A percentile compares a stretch with the other conserved stretches of the same genome.
These are phyloP conservation scores for Nasonia longicornis DNA, from an alignment of 1,140 invertebrate species.

Conservation along the genomic window DNA sequence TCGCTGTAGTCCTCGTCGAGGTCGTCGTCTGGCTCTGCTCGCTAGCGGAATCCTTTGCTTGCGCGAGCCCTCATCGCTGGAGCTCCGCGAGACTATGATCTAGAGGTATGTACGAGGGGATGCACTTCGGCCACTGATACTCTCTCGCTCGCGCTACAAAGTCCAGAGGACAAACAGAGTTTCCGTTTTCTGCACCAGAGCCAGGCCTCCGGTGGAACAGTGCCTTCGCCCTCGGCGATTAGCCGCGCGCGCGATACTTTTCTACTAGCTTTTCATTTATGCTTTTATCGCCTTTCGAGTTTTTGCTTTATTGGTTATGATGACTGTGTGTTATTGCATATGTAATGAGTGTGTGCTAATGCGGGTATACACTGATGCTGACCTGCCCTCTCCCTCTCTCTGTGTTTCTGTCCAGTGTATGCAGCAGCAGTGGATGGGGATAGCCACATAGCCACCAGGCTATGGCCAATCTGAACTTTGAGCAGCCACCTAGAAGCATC, in stretches of 20 bases:
- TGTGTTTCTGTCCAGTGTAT: constrained; percentile 22
- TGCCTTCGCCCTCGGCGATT: background rate
- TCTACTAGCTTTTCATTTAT: constrained; percentile 37
- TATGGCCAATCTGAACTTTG: constrained; percentile 88
- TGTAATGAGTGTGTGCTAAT: background rate
- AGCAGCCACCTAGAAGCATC: constrained; percentile 82
- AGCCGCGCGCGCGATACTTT: background rate
- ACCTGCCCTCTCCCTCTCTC: background rate
- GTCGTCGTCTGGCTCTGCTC: constrained; percentile 19
- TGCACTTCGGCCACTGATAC: background rate
- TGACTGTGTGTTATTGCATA: constrained; percentile 44
- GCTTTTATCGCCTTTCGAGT: background rate
- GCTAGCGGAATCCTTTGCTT: background rate
- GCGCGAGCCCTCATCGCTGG: background rate
- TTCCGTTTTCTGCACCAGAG: background rate
- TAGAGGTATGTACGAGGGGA: constrained; percentile 17
- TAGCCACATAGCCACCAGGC: constrained; percentile 58
- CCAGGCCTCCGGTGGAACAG: background rate
- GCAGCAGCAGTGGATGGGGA: background rate
- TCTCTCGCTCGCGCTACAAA: background rate
- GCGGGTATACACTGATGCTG: background rate
- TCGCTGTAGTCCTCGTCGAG: background rate
- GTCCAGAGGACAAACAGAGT: constrained; percentile 11
- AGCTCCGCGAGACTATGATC: constrained; percentile 5
- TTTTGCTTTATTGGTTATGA: constrained; percentile 43